Percentiles rank a stretch among this genome's conserved stretches.
Evolutionary conservation across 2,113 vertebrate species (phyloP).

Genomic region (Quiscalus mexicanus): DNA sequence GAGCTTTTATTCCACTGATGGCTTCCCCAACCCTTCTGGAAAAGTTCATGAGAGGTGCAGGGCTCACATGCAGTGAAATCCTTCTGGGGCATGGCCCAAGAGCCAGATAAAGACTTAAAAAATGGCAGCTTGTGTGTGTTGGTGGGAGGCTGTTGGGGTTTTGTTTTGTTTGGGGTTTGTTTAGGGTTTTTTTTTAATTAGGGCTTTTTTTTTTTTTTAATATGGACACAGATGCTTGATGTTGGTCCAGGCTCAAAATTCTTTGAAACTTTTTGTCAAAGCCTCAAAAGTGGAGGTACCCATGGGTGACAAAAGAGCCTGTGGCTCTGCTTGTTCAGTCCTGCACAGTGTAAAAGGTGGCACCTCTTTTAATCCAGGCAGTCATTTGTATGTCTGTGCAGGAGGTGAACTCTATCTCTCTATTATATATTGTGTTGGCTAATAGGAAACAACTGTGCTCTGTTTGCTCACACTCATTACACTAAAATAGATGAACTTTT

Average conservation of each 20-base stretch:
- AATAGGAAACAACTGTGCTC: not conserved
- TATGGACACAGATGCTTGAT: not conserved
- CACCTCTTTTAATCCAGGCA: not conserved
- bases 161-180: not conserved
- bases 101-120: not conserved
- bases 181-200: not conserved
- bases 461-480: not conserved
- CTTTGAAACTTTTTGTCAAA: not conserved
- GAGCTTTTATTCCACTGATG: not conserved
- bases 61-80: not conserved
- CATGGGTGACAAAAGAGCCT: not conserved
- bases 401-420: not conserved
- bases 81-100: not conserved
- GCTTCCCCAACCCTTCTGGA: not conserved
- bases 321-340: not conserved
- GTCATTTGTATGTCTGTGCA: rapidly evolving
- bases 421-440: not conserved
- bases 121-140: not conserved
- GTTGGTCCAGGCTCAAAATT: not conserved
- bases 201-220: no score
- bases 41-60: not conserved
- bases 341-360: not conserved
- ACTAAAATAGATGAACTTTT: constrained; percentile 9
- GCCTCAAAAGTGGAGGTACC: not conserved
- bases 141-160: not conserved